These are phyloP conservation scores for Scolopax bukidnonensis DNA, from an alignment of 2,797 vertebrate species.

Conservation along the genomic window DNA sequence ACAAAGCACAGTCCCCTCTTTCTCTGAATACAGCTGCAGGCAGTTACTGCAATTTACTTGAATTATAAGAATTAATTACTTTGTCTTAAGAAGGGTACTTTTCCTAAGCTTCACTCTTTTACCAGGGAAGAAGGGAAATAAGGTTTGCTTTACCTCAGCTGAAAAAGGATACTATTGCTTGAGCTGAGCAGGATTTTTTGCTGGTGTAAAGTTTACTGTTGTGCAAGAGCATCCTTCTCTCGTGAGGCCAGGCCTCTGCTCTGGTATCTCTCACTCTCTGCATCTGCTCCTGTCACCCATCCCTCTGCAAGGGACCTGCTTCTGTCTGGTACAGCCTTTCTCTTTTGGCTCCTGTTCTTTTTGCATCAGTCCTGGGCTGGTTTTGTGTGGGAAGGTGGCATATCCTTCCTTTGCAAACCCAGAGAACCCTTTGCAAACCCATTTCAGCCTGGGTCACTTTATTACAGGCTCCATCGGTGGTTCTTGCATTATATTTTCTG, in stretches of 20 bases:
- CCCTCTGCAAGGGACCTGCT: neutral
- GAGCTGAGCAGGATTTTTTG: neutral
- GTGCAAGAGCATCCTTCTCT: neutral
- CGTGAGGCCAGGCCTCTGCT: neutral
- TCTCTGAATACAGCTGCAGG: neutral
- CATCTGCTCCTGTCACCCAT: neutral
- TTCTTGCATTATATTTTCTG: neutral
- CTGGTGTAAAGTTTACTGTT: neutral
- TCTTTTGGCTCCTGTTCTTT: neutral
- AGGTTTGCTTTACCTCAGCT: neutral
- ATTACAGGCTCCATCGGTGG: neutral
- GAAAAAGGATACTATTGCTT: neutral
- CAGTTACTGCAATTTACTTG: neutral
- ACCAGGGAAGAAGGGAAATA: neutral
- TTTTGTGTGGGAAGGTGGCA: neutral
- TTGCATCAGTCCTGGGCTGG: neutral
- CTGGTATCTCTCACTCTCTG: neutral
- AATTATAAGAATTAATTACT: neutral
- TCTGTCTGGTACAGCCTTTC: neutral
- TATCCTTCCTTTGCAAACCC: neutral
- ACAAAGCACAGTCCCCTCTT: neutral
- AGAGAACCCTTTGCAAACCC: neutral
- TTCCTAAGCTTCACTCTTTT: neutral
- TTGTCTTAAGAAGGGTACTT: conserved; percentile 30
- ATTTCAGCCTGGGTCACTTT: rapidly evolving